These are phyloP conservation scores for Lasius platythorax DNA, from an alignment of 2,888 invertebrate species.

Conservation along the genomic window DNA sequence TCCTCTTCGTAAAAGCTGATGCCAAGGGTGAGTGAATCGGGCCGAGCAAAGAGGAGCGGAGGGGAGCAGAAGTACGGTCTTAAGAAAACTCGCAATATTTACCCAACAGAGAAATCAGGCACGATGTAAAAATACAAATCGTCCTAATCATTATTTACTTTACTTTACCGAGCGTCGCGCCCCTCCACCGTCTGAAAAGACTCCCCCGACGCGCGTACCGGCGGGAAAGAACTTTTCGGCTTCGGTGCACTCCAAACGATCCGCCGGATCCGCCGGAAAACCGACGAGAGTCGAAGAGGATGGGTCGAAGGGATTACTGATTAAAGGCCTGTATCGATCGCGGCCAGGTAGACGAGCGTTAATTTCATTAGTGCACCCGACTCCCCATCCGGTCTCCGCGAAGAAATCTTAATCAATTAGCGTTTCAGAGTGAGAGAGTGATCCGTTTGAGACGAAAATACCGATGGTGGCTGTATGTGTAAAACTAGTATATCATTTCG, in stretches of 20 bases:
- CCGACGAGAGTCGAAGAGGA: conserved; percentile 47
- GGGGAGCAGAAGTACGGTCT: conserved; percentile 72
- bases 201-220: conserved; percentile 57
- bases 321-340: conserved; percentile 74
- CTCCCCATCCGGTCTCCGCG: conserved; percentile 10
- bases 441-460: conserved; percentile 35
- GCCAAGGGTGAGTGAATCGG: conserved; percentile 64
- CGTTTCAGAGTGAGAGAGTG: conserved; percentile 15
- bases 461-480: background rate
- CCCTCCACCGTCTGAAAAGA: conserved; percentile 56
- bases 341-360: conserved; percentile 61
- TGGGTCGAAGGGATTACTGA: conserved; percentile 67
- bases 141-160: conserved; percentile 84
- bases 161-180: conserved; percentile 75
- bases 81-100: conserved; percentile 85
- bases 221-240: conserved; percentile 72
- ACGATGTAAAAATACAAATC: conserved; percentile 84
- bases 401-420: conserved; percentile 62
- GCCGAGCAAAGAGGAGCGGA: conserved; percentile 38
- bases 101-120: conserved; percentile 83
- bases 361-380: conserved; percentile 67
- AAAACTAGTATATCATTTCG: background rate
- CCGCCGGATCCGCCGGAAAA: conserved; percentile 63
- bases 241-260: conserved; percentile 71
- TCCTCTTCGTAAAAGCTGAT: conserved; percentile 46